phyloP scores from a whole-genome alignment of 2,113 vertebrate species.

The Marmota monax region DNA sequence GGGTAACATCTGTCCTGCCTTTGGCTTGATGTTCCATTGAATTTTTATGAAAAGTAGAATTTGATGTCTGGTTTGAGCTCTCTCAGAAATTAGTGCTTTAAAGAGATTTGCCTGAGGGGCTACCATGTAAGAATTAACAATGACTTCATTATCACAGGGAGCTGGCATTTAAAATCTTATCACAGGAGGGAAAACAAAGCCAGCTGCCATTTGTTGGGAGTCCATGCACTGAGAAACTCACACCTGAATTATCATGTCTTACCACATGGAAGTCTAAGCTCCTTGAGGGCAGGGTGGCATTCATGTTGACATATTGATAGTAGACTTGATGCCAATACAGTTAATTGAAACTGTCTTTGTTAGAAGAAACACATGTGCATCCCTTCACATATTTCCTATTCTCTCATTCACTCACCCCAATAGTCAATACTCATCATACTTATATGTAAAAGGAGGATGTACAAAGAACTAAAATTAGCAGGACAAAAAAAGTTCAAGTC shows the following conservation, averaged over 20 bases:
- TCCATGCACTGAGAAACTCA: neutral
- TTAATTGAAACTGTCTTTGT: neutral
- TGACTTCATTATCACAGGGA: slow-evolving; percentile 62
- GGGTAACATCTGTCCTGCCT: slow-evolving; percentile 77
- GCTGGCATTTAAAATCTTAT: slow-evolving; percentile 54
- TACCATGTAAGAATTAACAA: slow-evolving; percentile 66
- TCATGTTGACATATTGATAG: neutral
- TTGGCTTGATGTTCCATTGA: slow-evolving; percentile 75
- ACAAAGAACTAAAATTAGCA: neutral
- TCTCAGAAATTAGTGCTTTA: slow-evolving; percentile 73
- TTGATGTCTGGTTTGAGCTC: slow-evolving; percentile 72
- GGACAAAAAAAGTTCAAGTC: neutral
- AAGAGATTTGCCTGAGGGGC: slow-evolving; percentile 71
- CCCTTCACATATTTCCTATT: neutral
- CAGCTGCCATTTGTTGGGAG: neutral
- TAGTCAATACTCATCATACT: neutral
- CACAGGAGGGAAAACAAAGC: slow-evolving; percentile 28
- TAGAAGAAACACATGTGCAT: neutral
- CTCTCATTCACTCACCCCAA: neutral
- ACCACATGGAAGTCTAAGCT: neutral
- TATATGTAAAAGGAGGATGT: neutral
- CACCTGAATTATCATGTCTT: neutral
- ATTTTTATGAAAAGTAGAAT: slow-evolving; percentile 76
- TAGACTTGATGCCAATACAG: neutral
- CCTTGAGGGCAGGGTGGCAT: neutral